phyloP scores from a whole-genome alignment of 2,113 vertebrate species.

The Delphinus delphis region DNA sequence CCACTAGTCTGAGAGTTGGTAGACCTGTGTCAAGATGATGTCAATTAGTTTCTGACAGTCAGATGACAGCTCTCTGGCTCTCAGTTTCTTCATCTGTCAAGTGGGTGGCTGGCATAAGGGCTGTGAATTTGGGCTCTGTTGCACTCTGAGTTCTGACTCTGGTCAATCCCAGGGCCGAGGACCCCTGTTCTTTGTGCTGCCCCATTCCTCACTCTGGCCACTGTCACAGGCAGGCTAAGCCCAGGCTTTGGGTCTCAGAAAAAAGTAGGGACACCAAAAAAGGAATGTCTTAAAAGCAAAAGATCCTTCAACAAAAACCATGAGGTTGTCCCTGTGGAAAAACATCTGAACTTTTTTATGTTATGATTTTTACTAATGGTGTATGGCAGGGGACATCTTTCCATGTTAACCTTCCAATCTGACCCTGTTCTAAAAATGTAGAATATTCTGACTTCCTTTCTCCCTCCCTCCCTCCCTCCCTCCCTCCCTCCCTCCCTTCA shows the following conservation, averaged over 20 bases:
- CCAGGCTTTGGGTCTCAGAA: background rate
- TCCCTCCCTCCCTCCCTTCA: background rate
- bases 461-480: background rate
- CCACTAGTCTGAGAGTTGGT: background rate
- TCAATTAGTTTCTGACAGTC: background rate
- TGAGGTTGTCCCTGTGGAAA: background rate
- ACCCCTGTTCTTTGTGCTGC: fast-evolving
- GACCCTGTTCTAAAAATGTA: background rate
- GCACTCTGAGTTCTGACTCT: background rate
- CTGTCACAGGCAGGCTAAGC: background rate
- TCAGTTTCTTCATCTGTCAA: background rate
- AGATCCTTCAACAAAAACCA: background rate
- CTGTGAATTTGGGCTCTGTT: background rate
- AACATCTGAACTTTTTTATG: background rate
- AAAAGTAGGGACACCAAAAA: background rate
- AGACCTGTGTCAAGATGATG: background rate
- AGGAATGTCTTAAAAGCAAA: background rate
- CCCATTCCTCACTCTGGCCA: background rate
- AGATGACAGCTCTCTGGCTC: background rate
- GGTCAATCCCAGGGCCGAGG: no score
- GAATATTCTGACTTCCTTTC: background rate
- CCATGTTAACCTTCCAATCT: background rate
- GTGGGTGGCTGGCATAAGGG: background rate
- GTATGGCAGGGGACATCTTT: background rate
- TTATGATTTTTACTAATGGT: background rate